A percentile compares a stretch with the other conserved stretches of the same genome.
phyloP scores from a whole-genome alignment of 2,888 invertebrate species.

The Carabus problematicus region DNA sequence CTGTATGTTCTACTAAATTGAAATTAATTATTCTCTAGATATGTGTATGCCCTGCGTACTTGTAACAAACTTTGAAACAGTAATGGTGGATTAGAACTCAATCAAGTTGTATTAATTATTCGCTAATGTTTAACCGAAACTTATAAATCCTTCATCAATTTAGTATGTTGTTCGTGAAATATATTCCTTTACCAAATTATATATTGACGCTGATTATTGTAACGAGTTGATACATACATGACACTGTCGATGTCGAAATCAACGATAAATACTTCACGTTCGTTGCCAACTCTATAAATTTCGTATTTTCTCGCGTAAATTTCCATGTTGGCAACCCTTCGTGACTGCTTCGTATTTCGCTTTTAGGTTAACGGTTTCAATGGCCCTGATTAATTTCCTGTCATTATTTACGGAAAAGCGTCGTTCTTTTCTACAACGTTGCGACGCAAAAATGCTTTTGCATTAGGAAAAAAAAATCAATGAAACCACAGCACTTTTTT shows the following conservation, averaged over 20 bases:
- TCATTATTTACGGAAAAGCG: conserved; percentile 22
- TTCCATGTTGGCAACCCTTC: conserved; percentile 16
- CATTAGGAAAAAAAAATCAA: too few relatives aligned
- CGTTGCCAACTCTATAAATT: conserved; percentile 11
- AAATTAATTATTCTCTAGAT: too few relatives aligned
- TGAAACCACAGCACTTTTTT: too few relatives aligned
- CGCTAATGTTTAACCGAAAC: too few relatives aligned
- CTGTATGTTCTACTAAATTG: too few relatives aligned
- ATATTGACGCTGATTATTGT: background rate
- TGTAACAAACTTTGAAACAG: too few relatives aligned
- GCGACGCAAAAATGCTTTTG: background rate
- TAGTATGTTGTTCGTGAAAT: too few relatives aligned
- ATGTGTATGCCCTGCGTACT: too few relatives aligned
- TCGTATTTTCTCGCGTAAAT: conserved; percentile 1
- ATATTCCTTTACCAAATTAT: background rate
- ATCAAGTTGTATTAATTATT: too few relatives aligned
- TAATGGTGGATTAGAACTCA: too few relatives aligned
- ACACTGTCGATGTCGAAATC: background rate
- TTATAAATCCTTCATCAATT: too few relatives aligned
- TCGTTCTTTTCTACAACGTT: conserved; percentile 1
- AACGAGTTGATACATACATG: conserved; percentile 8
- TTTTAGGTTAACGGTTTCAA: conserved; percentile 30
- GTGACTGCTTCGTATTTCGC: conserved; percentile 19
- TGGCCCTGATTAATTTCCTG: conserved; percentile 30
- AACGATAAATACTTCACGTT: background rate